Evolutionary conservation across 2,113 vertebrate genomes (phyloP).

Genomic region (Geococcyx californianus): DNA sequence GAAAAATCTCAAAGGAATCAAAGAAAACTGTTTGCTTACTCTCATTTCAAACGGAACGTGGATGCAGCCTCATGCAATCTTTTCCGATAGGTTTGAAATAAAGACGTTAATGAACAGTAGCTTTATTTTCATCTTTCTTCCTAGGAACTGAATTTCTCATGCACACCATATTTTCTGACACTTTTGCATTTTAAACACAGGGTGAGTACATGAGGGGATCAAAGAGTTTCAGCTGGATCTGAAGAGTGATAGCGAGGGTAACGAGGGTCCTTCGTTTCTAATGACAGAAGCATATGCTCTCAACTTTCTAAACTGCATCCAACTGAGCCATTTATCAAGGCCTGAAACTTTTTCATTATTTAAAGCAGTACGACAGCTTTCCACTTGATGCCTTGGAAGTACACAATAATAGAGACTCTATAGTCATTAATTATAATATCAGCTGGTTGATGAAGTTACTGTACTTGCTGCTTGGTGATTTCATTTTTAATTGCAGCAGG

Average conservation of each 20-base stretch:
- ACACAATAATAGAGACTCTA: slow-evolving; percentile 52
- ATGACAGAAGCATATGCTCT: slow-evolving; percentile 63
- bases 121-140: slow-evolving; percentile 58
- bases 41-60: slow-evolving; percentile 21
- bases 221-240: slow-evolving; percentile 65
- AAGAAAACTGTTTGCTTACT: slow-evolving; percentile 46
- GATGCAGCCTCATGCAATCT: background rate
- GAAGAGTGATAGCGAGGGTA: slow-evolving; percentile 69
- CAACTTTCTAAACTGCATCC: slow-evolving; percentile 68
- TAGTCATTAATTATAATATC: slow-evolving; percentile 69
- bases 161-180: slow-evolving; percentile 38
- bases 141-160: background rate
- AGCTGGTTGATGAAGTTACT: slow-evolving; percentile 52
- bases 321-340: slow-evolving; percentile 68
- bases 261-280: slow-evolving; percentile 58
- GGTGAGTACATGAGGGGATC: slow-evolving; percentile 53
- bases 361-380: slow-evolving; percentile 62
- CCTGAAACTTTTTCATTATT: slow-evolving; percentile 70
- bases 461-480: slow-evolving; percentile 33
- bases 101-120: slow-evolving; percentile 32
- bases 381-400: slow-evolving; percentile 62
- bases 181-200: slow-evolving; percentile 61
- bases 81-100: background rate
- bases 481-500: slow-evolving; percentile 55
- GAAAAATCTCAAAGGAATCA: slow-evolving; percentile 67